Percentiles rank a stretch among this genome's conserved stretches.
Conservation (phyloP, 2,888 invertebrate genomes). For the Fabriciana adippe region DNA sequence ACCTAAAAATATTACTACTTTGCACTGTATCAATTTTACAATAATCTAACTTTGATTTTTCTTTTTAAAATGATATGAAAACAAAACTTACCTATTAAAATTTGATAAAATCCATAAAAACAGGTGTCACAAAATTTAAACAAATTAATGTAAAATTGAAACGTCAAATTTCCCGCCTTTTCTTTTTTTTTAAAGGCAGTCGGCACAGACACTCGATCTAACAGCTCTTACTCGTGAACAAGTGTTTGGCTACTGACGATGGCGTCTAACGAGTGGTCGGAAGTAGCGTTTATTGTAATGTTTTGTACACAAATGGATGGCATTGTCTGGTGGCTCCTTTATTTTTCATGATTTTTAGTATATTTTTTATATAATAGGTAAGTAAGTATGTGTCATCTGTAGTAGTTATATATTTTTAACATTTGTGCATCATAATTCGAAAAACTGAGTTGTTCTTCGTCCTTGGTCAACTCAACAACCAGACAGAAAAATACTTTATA, state of each 20-base stretch:
- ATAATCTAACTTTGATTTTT: no score
- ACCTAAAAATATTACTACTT: no score
- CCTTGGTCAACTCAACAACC: no score
- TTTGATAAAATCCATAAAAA: slow-evolving; percentile 16
- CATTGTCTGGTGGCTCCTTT: slow-evolving; percentile 9
- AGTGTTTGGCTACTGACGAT: slow-evolving; percentile 40
- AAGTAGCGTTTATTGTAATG: slow-evolving; percentile 28
- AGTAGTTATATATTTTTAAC: no score
- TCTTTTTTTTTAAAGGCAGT: slow-evolving; percentile 16
- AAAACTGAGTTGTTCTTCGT: no score
- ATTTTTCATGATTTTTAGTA: background rate
- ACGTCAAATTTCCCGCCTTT: slow-evolving; percentile 7
- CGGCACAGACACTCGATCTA: slow-evolving; percentile 27
- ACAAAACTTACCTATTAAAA: slow-evolving; percentile 1
- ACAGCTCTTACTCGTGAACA: slow-evolving; percentile 40
- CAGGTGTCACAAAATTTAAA: background rate
- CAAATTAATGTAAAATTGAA: background rate
- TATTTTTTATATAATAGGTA: background rate
- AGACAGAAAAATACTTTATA: no score
- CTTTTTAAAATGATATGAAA: no score
- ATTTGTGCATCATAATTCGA: no score
- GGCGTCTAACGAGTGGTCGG: slow-evolving; percentile 33
- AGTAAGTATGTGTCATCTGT: no score
- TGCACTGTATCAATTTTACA: no score
- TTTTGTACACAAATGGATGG: slow-evolving; percentile 27